Base-by-base conservation (phyloP, 2,113 vertebrate genomes). In the Murina feae region DNA sequence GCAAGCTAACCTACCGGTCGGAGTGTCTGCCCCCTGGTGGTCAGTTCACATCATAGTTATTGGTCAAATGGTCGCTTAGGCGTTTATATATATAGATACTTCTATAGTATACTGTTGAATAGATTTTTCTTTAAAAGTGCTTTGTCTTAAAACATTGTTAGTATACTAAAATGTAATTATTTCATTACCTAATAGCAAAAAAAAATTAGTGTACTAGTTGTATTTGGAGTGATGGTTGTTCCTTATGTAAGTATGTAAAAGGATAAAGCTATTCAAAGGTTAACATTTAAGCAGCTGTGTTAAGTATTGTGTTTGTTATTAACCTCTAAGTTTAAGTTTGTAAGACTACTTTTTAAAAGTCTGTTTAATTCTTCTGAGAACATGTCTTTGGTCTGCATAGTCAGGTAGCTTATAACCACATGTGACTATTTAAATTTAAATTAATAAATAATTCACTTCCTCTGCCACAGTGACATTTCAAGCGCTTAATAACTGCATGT, bases 141-240 rank as follows among this genome's bases (percentile, higher is more conserved):
- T 90, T 55, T 90, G 78, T 32, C 72, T 89, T 96, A 72, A 84
- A 83, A 58, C 35, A 37, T 72, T 66, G 51, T 80, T 89, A 68
- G 17, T 74, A 2, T 86, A 74, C 30, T 86, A 83, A 90, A 60
- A 28, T 72, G 58, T 28, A 80, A 42, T 88, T 93, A 44, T 58
- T 84, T 88, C 35, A 93, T 0, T 84, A 53, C 42, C 11, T 86
- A 89, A 17, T 82, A 82, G 49, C 58, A 91, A 90, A 94, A 91
- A 90, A 94, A 86, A 82, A 87, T 86, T 53, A 79, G 25, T 81
- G 23, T 94, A 81, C 12, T 88, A 42, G n/a, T 81, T 86, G 25
- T 95, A 66, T 74, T 86, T 78, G 32, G 12, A 17, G 23, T 71
- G 28, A 87, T 17, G 1, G 1, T 23, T 96, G 83, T 28, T 60